Evolutionary conservation across 2,797 vertebrate species (phyloP).

Genomic region (Artibeus jamaicensis): DNA sequence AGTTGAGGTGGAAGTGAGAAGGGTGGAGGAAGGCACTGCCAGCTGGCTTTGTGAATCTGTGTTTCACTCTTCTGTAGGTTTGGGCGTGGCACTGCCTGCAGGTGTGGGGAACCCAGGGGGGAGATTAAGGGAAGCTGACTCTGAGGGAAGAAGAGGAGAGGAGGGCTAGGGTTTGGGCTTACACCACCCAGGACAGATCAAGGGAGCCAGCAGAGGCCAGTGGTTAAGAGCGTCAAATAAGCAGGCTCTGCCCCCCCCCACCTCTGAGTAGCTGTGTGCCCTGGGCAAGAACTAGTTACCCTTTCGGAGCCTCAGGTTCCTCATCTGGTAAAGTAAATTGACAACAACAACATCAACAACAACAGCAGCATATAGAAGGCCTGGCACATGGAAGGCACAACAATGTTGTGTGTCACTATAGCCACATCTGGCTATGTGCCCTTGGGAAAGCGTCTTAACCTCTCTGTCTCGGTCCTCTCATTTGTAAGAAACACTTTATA

Average conservation of each 20-base stretch:
- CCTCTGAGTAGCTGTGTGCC: background rate
- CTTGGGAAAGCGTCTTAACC: background rate
- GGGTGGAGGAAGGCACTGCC: background rate
- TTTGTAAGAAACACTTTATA: background rate
- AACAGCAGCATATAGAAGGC: background rate
- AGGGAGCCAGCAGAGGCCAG: too few species aligned
- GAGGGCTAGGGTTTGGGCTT: background rate
- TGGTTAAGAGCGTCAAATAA: background rate
- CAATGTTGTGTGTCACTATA: background rate
- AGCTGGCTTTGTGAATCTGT: background rate
- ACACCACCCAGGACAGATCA: too few species aligned
- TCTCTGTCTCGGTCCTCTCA: background rate
- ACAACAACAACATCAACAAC: too few species aligned
- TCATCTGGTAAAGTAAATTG: background rate
- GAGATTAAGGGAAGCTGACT: background rate
- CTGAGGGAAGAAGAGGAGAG: too few species aligned
- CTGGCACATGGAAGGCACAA: accelerated
- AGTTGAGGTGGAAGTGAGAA: background rate
- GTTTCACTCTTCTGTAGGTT: background rate
- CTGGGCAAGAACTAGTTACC: background rate
- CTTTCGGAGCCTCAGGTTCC: background rate
- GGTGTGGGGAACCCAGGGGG: background rate
- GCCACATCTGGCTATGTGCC: background rate
- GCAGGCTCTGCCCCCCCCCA: background rate
- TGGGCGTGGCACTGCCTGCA: background rate